Conservation (phyloP, 2,113 vertebrate genomes). For the Corythornis vintsioides region DNA sequence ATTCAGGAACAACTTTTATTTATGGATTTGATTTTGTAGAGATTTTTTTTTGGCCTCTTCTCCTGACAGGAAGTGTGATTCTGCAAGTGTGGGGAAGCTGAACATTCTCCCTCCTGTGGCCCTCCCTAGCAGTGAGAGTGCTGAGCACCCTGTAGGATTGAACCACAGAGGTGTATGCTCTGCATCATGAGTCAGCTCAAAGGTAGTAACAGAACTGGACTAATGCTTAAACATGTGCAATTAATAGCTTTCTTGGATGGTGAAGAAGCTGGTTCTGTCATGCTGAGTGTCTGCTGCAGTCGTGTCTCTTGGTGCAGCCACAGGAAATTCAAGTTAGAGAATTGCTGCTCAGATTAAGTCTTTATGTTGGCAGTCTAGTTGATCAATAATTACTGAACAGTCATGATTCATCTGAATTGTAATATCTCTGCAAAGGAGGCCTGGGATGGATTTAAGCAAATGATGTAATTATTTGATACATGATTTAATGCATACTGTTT, state of each 20-base stretch:
- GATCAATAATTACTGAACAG: constrained; percentile 17
- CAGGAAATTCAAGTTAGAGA: background rate
- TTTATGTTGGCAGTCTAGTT: background rate
- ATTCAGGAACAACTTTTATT: constrained; percentile 38
- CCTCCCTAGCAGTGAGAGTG: background rate
- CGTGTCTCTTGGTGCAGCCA: background rate
- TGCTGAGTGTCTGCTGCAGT: background rate
- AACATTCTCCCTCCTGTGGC: background rate
- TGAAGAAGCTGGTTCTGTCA: background rate
- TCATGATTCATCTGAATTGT: constrained; percentile 27
- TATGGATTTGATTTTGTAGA: constrained; percentile 24
- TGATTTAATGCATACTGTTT: constrained; percentile 41
- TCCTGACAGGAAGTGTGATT: background rate
- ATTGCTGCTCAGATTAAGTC: background rate
- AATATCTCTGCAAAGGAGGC: background rate
- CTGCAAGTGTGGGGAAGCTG: background rate
- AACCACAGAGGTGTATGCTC: background rate
- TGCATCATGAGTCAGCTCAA: background rate
- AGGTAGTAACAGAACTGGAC: background rate
- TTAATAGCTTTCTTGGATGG: background rate
- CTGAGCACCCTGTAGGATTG: background rate
- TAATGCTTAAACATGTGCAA: background rate
- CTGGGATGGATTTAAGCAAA: constrained; percentile 10
- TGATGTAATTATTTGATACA: constrained; percentile 23
- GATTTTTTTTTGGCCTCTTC: background rate